Evolutionary conservation across 2,888 invertebrate genomes (phyloP).

Genomic region (Sepioteuthis lessoniana): DNA sequence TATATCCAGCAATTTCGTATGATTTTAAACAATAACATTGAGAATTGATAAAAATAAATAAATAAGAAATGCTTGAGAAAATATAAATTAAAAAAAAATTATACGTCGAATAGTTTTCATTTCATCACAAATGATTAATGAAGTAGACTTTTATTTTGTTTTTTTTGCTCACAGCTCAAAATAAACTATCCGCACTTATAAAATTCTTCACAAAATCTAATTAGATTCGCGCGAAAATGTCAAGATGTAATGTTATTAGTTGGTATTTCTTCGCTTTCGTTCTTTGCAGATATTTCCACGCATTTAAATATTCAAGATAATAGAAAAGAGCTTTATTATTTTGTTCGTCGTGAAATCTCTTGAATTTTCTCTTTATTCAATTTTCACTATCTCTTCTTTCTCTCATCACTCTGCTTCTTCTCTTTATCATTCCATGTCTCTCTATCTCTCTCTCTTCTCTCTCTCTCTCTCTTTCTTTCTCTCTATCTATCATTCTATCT

Average conservation of each 20-base stretch:
- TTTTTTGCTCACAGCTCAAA: neutral
- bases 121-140: neutral
- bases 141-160: neutral
- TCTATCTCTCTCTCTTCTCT: neutral
- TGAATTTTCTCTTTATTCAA: neutral
- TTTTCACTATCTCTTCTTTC: neutral
- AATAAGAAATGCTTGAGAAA: neutral
- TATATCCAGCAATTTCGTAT: neutral
- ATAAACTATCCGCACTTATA: neutral
- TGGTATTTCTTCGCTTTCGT: neutral
- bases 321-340: neutral
- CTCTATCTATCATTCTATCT: neutral
- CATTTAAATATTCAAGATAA: neutral
- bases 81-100: neutral
- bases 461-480: neutral
- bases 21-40: neutral
- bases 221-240: conserved; percentile 4
- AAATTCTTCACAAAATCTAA: neutral
- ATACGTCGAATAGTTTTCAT: neutral
- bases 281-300: neutral
- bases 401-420: neutral
- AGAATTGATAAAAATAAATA: neutral
- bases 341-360: neutral
- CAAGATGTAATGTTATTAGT: neutral
- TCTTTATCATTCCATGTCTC: neutral